phyloP scores from a whole-genome alignment of 2,113 vertebrate genomes.

The Sula dactylatra region DNA sequence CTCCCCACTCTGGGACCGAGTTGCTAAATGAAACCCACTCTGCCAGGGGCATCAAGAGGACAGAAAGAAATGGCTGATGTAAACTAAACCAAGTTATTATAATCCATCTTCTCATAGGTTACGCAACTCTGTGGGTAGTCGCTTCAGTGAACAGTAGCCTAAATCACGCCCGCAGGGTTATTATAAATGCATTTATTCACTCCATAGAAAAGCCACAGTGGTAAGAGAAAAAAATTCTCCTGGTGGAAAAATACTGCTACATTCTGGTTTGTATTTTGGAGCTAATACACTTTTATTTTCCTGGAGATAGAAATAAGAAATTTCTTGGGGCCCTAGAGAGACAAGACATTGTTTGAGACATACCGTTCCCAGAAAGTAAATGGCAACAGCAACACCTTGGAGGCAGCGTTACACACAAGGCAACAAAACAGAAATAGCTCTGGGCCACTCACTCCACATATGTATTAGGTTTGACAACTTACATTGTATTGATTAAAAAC shows the following conservation, averaged over 20 bases:
- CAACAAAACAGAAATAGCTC: slow-evolving; percentile 16
- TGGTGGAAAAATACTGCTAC: slow-evolving; percentile 54
- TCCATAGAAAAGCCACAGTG: slow-evolving; percentile 14
- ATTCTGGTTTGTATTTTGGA: slow-evolving; percentile 17
- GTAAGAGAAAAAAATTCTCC: slow-evolving; percentile 13
- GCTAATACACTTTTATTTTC: not conserved
- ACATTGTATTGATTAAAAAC: not conserved
- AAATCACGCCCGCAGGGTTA: slow-evolving; percentile 18
- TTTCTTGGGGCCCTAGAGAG: not conserved
- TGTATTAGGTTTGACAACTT: not conserved
- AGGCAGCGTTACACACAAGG: not conserved
- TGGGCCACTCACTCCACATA: not conserved
- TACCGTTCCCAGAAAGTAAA: slow-evolving; percentile 16
- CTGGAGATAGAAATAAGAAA: slow-evolving; percentile 39
- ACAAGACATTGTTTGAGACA: slow-evolving; percentile 25
- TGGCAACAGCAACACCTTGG: not conserved
- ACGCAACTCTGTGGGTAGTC: slow-evolving; percentile 20
- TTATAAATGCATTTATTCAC: slow-evolving; percentile 64
- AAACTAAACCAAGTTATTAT: not conserved
- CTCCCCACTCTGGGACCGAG: not conserved
- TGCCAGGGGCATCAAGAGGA: not conserved
- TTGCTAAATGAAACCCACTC: not conserved
- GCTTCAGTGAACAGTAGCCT: not conserved
- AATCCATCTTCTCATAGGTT: slow-evolving; percentile 13
- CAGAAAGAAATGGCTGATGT: not conserved